Conservation (phyloP, 2,113 vertebrate genomes). For the Peucedramus taeniatus region DNA sequence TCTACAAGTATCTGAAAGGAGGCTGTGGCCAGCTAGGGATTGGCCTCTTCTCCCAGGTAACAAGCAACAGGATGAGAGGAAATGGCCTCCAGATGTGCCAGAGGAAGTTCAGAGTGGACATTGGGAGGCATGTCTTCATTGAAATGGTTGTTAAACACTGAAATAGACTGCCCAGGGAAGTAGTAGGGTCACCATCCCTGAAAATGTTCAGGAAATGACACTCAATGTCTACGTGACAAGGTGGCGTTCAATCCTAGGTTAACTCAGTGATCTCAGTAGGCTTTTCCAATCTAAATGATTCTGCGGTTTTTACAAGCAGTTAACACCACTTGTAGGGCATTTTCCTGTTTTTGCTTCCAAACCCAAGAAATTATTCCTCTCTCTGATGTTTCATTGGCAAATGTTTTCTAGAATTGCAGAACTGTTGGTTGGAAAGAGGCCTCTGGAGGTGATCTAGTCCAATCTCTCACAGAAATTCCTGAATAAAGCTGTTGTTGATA, state of each 20-base stretch:
- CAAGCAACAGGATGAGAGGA: rapidly evolving
- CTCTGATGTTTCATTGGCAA: neutral
- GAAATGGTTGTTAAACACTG: neutral
- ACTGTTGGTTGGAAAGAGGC: neutral
- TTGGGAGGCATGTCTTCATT: neutral
- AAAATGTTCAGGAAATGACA: neutral
- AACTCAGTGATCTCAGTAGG: neutral
- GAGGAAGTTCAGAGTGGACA: neutral
- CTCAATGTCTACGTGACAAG: neutral
- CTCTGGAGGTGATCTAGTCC: neutral
- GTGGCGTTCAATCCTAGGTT: neutral
- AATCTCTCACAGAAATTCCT: neutral
- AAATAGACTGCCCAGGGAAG: neutral
- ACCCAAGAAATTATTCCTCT: neutral
- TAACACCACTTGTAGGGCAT: neutral
- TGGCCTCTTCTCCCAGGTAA: neutral
- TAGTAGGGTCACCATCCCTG: neutral
- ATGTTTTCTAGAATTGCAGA: neutral
- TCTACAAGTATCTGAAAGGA: neutral
- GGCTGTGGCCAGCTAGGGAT: neutral
- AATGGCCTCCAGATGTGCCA: neutral
- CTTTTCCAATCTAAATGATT: neutral
- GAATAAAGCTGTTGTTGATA: neutral
- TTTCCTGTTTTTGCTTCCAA: neutral
- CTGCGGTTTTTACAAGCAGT: neutral